These are phyloP conservation scores for Dioctria rufipes DNA, from an alignment of 2,888 invertebrate species.

Conservation along the genomic window DNA sequence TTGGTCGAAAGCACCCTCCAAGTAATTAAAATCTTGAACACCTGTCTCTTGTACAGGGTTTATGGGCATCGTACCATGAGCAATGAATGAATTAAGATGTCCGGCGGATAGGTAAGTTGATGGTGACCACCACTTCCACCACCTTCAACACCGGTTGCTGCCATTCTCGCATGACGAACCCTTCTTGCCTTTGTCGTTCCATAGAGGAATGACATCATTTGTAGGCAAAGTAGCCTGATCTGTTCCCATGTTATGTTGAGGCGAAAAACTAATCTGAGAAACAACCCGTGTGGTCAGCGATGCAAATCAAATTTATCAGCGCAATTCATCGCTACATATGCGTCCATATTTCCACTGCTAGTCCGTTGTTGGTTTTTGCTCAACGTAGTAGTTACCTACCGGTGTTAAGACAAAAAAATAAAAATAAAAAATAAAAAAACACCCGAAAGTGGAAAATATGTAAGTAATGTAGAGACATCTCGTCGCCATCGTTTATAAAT, in stretches of 20 bases:
- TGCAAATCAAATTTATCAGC: constrained; percentile 55
- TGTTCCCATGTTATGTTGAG: background rate
- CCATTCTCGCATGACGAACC: constrained; percentile 48
- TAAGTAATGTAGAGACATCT: constrained; percentile 36
- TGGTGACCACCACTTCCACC: constrained; percentile 13
- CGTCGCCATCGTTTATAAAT: constrained; percentile 55
- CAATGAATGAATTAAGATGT: constrained; percentile 56
- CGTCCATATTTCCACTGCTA: constrained; percentile 43
- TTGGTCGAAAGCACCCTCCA: constrained; percentile 46
- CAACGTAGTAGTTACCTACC: background rate
- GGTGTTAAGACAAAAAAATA: constrained; percentile 22
- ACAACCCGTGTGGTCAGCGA: constrained; percentile 50
- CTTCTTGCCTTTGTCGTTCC: constrained; percentile 29
- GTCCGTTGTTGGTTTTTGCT: constrained; percentile 27
- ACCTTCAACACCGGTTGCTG: background rate
- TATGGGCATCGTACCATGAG: constrained; percentile 47
- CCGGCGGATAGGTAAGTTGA: constrained; percentile 45
- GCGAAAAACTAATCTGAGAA: constrained; percentile 43
- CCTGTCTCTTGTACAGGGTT: constrained; percentile 48
- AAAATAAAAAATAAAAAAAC: constrained; percentile 40
- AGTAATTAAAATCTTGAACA: constrained; percentile 53
- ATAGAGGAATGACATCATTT: constrained; percentile 49
- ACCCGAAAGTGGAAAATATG: constrained; percentile 33
- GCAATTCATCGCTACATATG: constrained; percentile 38
- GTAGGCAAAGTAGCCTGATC: background rate